phyloP scores from a whole-genome alignment of 2,113 vertebrate genomes.

The Neotoma lepida region DNA sequence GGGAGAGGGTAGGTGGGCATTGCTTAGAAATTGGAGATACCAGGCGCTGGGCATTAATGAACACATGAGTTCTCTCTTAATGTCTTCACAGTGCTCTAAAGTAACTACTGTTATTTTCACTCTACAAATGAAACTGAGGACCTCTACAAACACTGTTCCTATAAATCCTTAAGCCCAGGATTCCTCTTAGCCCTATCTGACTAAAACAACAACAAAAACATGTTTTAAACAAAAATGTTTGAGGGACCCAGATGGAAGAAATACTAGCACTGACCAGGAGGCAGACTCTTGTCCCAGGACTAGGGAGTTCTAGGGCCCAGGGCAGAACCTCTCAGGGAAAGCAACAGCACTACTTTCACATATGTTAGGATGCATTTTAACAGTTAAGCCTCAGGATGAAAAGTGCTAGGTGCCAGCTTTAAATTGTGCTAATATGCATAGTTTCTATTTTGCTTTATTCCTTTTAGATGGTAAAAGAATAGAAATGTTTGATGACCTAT shows the following conservation, averaged over 20 bases:
- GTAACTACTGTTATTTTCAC: not conserved
- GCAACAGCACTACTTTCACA: not conserved
- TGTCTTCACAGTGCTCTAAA: not conserved
- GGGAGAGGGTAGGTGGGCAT: not conserved
- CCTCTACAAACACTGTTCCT: not conserved
- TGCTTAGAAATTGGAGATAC: not conserved
- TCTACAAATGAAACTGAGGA: not conserved
- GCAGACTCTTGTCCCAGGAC: not conserved
- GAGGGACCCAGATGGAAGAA: not conserved
- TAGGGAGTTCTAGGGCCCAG: not conserved
- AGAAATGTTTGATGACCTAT: not conserved
- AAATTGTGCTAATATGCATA: not conserved
- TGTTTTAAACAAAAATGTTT: constrained; percentile 17
- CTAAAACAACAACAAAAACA: not conserved
- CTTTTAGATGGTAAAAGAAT: not conserved
- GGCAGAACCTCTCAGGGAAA: not conserved
- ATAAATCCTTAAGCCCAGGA: not conserved
- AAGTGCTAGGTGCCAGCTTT: not conserved
- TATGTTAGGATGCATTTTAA: not conserved
- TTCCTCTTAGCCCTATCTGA: not conserved
- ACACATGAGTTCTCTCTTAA: not conserved
- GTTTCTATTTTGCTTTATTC: not conserved
- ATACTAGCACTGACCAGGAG: not conserved
- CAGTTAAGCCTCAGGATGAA: not conserved
- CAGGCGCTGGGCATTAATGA: not conserved